Evolutionary conservation across 2,888 invertebrate genomes (phyloP).

Genomic region (Acanthoscelides obtectus): DNA sequence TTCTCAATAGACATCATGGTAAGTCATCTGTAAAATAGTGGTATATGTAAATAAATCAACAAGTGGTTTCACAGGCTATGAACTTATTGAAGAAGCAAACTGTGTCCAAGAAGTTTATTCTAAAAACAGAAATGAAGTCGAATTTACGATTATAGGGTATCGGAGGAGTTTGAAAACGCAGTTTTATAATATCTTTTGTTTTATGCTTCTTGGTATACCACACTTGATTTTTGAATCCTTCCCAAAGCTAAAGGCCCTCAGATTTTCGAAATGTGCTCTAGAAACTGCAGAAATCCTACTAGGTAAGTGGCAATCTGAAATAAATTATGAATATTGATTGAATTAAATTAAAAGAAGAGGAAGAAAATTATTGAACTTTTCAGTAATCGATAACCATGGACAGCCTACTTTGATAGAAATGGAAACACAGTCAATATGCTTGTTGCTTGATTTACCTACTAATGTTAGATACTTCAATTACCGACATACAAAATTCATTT

Average conservation of each 20-base stretch:
- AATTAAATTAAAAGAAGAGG: no score
- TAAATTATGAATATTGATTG: no score
- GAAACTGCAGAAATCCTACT: constrained; percentile 10
- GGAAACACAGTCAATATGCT: constrained; percentile 3
- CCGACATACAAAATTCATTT: constrained; percentile 56
- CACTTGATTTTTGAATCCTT: constrained; percentile 11
- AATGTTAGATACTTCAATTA: constrained; percentile 52
- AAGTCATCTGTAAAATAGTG: not conserved
- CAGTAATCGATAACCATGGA: constrained; percentile 9
- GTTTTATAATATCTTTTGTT: constrained; percentile 9
- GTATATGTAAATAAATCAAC: not conserved
- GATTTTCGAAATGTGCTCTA: constrained; percentile 8
- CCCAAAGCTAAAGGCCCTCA: constrained; percentile 10
- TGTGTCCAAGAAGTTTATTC: constrained; percentile 8
- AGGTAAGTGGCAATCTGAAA: no score
- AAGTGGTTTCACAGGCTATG: constrained; percentile 5
- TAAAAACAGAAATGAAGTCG: constrained; percentile 5
- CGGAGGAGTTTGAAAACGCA: constrained; percentile 1
- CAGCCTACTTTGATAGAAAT: constrained; percentile 3
- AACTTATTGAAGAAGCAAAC: constrained; percentile 4
- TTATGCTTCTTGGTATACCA: constrained; percentile 14
- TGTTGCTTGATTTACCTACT: constrained; percentile 3
- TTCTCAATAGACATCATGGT: not conserved
- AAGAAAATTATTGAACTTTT: no score
- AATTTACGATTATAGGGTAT: constrained; percentile 8